phyloP scores from a whole-genome alignment of 2,113 vertebrate species.

The Columba janthina region DNA sequence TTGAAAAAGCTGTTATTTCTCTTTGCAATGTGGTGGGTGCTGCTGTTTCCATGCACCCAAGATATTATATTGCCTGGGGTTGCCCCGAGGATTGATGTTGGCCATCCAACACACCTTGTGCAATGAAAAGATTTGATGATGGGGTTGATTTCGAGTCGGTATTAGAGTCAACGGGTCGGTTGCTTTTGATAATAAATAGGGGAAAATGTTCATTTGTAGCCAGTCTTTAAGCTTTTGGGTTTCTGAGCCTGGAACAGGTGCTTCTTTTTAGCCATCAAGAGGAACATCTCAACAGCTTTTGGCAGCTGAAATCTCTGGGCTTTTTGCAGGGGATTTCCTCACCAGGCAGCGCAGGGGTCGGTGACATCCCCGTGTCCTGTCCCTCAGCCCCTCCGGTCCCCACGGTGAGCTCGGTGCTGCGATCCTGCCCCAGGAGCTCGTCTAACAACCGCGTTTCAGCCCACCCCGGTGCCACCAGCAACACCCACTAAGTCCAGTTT shows the following conservation, averaged over 20 bases:
- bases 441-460: not conserved
- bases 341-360: accelerated
- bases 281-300: not conserved
- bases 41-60: not conserved
- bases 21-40: not conserved
- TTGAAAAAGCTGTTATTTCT: not conserved
- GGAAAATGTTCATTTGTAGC: not conserved
- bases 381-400: not conserved
- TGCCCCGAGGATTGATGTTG: not conserved
- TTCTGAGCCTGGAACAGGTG: not conserved
- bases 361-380: not conserved
- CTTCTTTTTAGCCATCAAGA: not conserved
- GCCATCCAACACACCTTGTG: not conserved
- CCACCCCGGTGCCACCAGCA: not conserved
- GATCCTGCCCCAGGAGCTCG: not conserved
- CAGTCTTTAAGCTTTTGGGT: not conserved
- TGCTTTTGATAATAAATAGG: not conserved
- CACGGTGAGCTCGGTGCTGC: not conserved
- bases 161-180: not conserved
- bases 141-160: not conserved
- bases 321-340: not conserved
- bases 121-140: not conserved
- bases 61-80: not conserved
- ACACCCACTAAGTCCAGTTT: not conserved
- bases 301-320: not conserved